phyloP scores from a whole-genome alignment of 2,888 invertebrate genomes.

The Mactromeris polynyma region DNA sequence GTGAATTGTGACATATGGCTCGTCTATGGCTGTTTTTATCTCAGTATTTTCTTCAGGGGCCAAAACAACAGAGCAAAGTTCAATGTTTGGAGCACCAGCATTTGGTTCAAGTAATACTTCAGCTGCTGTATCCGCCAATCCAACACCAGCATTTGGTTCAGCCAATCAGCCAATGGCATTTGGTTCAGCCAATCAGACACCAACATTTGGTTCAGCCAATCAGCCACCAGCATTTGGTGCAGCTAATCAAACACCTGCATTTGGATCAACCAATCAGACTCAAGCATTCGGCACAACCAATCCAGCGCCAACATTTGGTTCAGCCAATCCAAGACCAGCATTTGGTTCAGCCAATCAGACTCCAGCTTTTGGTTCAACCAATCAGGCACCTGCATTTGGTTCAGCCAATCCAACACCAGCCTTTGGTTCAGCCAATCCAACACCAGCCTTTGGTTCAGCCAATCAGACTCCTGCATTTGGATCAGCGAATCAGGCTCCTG shows the following conservation, averaged over 20 bases:
- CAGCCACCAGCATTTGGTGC: slow-evolving; percentile 50
- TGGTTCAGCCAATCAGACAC: slow-evolving; percentile 38
- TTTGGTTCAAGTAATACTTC: slow-evolving; percentile 21
- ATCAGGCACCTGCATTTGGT: slow-evolving; percentile 46
- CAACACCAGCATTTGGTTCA: slow-evolving; percentile 39
- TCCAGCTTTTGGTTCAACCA: slow-evolving; percentile 54
- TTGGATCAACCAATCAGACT: slow-evolving; percentile 44
- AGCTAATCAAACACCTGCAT: slow-evolving; percentile 36
- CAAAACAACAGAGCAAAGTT: background rate
- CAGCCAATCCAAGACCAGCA: slow-evolving; percentile 21
- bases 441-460: slow-evolving; percentile 32
- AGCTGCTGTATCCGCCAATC: background rate
- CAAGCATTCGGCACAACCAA: slow-evolving; percentile 55
- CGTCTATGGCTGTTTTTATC: background rate
- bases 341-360: slow-evolving; percentile 47
- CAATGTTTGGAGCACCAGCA: slow-evolving; percentile 27
- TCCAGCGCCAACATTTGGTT: slow-evolving; percentile 28
- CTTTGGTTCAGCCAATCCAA: slow-evolving; percentile 37
- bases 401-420: slow-evolving; percentile 47
- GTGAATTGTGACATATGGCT: no score
- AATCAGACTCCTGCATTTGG: slow-evolving; percentile 51
- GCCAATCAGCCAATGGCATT: slow-evolving; percentile 30
- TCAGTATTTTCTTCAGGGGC: background rate
- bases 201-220: slow-evolving; percentile 53
- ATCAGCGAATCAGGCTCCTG: slow-evolving; percentile 28